Evolutionary conservation across 2,797 vertebrate genomes (phyloP).

Genomic region (Typhlichthys subterraneus): DNA sequence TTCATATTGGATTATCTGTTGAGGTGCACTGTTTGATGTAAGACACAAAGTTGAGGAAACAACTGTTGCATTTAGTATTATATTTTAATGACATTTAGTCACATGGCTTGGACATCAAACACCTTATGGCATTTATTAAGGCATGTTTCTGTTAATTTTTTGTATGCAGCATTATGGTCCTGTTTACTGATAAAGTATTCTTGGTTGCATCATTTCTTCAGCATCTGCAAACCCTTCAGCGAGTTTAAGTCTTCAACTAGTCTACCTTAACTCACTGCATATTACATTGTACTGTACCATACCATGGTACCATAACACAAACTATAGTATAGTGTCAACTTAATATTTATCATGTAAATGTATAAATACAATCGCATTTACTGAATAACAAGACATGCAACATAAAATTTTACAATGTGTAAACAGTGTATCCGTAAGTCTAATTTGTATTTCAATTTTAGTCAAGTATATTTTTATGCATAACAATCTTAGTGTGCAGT

Average conservation of each 20-base stretch:
- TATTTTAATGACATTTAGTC: slow-evolving; percentile 17
- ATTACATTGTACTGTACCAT: no score
- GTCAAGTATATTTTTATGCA: background rate
- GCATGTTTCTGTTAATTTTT: slow-evolving; percentile 33
- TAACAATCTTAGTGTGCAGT: no score
- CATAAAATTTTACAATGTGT: slow-evolving; percentile 38
- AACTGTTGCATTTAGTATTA: slow-evolving; percentile 39
- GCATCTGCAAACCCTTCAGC: background rate
- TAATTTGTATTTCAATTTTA: background rate
- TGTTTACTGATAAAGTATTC: slow-evolving; percentile 5
- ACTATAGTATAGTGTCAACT: no score
- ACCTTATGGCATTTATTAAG: background rate
- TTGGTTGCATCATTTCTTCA: background rate
- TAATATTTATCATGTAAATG: background rate
- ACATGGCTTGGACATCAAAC: slow-evolving; percentile 27
- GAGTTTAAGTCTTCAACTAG: slow-evolving; percentile 5
- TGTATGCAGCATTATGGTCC: slow-evolving; percentile 48
- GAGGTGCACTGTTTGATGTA: background rate
- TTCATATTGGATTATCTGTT: slow-evolving; percentile 27
- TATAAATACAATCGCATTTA: slow-evolving; percentile 22
- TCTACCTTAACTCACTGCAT: slow-evolving; percentile 3
- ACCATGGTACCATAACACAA: no score
- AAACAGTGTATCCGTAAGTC: background rate
- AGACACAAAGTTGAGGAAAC: slow-evolving; percentile 39
- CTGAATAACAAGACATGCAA: slow-evolving; percentile 43